These are phyloP conservation scores for Mohoua ochrocephala DNA, from an alignment of 2,113 vertebrate species.

Conservation along the genomic window DNA sequence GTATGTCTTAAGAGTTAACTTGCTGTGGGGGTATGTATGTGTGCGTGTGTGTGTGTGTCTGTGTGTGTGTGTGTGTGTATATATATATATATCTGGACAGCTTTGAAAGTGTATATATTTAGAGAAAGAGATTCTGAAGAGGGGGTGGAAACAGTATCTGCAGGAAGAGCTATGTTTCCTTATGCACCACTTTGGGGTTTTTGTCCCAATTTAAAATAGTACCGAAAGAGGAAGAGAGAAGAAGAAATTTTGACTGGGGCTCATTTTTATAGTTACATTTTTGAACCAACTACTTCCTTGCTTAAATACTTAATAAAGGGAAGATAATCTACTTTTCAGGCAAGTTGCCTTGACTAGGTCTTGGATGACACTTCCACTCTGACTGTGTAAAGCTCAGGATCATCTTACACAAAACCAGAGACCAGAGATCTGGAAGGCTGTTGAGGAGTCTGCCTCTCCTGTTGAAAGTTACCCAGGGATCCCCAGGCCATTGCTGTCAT, in stretches of 20 bases:
- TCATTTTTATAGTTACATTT: background rate
- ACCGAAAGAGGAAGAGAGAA: background rate
- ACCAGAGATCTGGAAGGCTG: background rate
- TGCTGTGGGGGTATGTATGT: background rate
- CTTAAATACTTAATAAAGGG: background rate
- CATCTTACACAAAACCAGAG: background rate
- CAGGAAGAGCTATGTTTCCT: background rate
- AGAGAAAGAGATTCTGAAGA: background rate
- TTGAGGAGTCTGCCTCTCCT: background rate
- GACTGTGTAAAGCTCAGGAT: background rate
- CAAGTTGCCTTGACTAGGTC: background rate
- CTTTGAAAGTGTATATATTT: background rate
- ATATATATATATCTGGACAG: background rate
- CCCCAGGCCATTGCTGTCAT: background rate
- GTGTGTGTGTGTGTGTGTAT: too few species aligned
- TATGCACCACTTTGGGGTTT: rapidly evolving
- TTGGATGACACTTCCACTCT: background rate
- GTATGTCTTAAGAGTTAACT: background rate
- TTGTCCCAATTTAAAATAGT: background rate
- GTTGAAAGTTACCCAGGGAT: background rate
- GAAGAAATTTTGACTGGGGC: background rate
- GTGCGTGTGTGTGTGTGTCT: too few species aligned
- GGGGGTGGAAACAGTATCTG: background rate
- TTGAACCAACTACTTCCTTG: background rate
- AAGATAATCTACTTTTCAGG: background rate